Percentiles rank a stretch among this genome's conserved stretches.
phyloP scores from a whole-genome alignment of 2,113 vertebrate species.

The Galbula dea region DNA sequence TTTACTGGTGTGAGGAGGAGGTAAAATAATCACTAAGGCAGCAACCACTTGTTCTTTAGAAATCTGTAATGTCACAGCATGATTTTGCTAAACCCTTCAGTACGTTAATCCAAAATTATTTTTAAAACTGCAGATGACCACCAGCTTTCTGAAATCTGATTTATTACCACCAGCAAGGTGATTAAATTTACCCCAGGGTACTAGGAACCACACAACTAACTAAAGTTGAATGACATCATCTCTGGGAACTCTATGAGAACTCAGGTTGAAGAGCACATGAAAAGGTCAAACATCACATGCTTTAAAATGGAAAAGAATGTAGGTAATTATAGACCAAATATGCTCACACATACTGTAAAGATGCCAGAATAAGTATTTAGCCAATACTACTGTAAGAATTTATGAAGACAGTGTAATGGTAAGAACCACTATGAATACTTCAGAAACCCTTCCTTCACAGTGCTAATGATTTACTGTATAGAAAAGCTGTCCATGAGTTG shows the following conservation, averaged over 20 bases:
- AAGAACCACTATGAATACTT: not conserved
- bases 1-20: not conserved
- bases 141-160: not conserved
- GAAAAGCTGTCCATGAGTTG: not conserved
- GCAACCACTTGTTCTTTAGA: not conserved
- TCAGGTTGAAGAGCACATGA: not conserved
- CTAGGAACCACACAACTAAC: not conserved
- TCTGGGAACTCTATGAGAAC: not conserved
- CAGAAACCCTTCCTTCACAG: not conserved
- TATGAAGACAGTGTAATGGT: not conserved
- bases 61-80: not conserved
- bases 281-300: not conserved
- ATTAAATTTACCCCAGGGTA: not conserved
- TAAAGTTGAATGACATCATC: not conserved
- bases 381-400: not conserved
- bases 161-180: not conserved
- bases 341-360: not conserved
- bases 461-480: not conserved
- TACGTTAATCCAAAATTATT: not conserved
- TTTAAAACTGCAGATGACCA: not conserved
- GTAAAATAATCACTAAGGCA: not conserved
- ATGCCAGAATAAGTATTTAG: not conserved
- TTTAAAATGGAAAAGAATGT: not conserved
- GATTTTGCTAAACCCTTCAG: not conserved
- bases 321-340: not conserved